These are phyloP conservation scores for Sturnus vulgaris DNA, from an alignment of 2,113 vertebrate genomes.

Conservation along the genomic window DNA sequence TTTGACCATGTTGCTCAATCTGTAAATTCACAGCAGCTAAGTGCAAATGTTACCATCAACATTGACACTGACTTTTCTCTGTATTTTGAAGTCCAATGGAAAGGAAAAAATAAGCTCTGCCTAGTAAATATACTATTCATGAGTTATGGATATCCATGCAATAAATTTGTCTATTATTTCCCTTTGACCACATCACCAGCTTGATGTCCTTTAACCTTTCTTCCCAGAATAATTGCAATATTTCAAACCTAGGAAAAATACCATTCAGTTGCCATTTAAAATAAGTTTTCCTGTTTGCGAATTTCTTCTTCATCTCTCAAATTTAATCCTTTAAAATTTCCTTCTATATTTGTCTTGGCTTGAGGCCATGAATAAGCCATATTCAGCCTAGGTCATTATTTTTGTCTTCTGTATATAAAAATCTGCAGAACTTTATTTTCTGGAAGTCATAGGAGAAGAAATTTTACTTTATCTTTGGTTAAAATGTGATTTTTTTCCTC, in stretches of 20 bases:
- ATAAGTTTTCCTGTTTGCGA: background rate
- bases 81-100: background rate
- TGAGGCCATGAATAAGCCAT: constrained; percentile 1
- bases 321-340: background rate
- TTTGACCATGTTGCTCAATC: background rate
- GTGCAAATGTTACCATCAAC: background rate
- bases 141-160: background rate
- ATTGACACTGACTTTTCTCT: background rate
- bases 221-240: background rate
- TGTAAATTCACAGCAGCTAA: background rate
- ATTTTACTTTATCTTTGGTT: background rate
- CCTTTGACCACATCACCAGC: background rate
- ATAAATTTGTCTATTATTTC: background rate
- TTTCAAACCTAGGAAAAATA: background rate
- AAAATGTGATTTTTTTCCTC: background rate
- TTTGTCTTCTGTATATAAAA: constrained; percentile 6
- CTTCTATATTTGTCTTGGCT: background rate
- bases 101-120: background rate
- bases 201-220: background rate
- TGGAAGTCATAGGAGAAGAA: background rate
- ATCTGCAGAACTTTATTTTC: background rate
- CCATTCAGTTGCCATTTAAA: background rate
- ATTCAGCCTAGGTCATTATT: background rate
- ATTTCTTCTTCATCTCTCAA: background rate
- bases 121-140: background rate